phyloP scores from a whole-genome alignment of 1,140 invertebrate genomes.

The Tetramorium parvispinum region DNA sequence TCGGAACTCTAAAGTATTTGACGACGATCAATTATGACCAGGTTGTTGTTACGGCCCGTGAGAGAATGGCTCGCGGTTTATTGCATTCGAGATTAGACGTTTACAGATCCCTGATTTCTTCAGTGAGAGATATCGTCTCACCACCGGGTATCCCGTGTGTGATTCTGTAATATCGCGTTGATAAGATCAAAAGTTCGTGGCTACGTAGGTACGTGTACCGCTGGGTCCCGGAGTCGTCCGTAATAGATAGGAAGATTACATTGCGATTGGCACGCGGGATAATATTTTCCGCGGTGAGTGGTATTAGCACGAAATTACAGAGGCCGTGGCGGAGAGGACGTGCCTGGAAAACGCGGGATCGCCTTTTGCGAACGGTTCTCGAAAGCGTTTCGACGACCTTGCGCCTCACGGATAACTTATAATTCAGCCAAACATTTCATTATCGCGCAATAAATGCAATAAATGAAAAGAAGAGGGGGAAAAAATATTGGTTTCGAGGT shows the following conservation, averaged over 20 bases:
- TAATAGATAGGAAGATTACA: slow-evolving; percentile 83
- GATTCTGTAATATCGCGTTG: slow-evolving; percentile 59
- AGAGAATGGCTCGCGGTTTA: slow-evolving; percentile 38
- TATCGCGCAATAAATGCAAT: slow-evolving; percentile 46
- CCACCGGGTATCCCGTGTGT: background rate
- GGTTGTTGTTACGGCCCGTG: background rate
- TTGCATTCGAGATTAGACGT: slow-evolving; percentile 44
- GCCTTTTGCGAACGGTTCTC: slow-evolving; percentile 69
- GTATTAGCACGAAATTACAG: slow-evolving; percentile 84
- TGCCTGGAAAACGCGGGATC: slow-evolving; percentile 69
- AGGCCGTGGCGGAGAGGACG: slow-evolving; percentile 71
- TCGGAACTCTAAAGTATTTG: slow-evolving; percentile 14
- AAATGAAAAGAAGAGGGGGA: background rate
- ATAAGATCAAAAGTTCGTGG: slow-evolving; percentile 71
- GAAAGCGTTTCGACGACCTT: slow-evolving; percentile 37
- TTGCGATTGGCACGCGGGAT: slow-evolving; percentile 80
- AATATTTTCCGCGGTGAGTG: slow-evolving; percentile 77
- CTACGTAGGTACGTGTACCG: slow-evolving; percentile 10
- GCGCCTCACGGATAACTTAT: slow-evolving; percentile 4
- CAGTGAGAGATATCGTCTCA: slow-evolving; percentile 14
- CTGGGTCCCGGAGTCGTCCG: slow-evolving; percentile 12
- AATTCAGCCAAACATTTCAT: slow-evolving; percentile 45
- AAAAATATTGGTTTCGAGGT: background rate
- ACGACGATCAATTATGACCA: background rate
- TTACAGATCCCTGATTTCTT: slow-evolving; percentile 41